Evolutionary conservation across 2,113 vertebrate genomes (phyloP), one percentile per base, ranked within the genome.

Genomic region (Chitala chitala): DNA sequence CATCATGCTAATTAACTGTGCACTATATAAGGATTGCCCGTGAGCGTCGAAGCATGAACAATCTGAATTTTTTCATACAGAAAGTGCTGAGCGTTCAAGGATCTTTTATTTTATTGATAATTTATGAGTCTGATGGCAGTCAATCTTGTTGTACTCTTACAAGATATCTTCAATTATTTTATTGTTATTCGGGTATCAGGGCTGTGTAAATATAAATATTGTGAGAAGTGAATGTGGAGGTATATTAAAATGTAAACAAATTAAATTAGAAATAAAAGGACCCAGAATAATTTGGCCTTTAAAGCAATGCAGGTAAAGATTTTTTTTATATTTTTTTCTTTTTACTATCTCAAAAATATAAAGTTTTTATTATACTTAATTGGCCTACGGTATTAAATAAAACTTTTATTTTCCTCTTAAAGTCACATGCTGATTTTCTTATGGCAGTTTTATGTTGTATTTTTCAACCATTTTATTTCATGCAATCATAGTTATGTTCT

Each of bases 331-430:
- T 53, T 90, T 79, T 87, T 55, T 63, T 61, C 56, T 50, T 84
- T 81, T 88, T 82, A 85, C 85, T 89, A 90, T 88, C 87, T 93
- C 87, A 91, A 90, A 85, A 95, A 94, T 92, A 94, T 87, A 93
- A 89, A 87, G 84, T 80, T 88, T 88, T 90, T 92, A 31, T 48
- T 63, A 50, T 88, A 82, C 86, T 81, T 86, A 78, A 83, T 89
- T 84, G 82, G 82, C 82, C 90, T 89, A 87, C 76, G 85, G 88
- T 84, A 91, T 87, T 91, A 94, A 94, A 92, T 88, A 91, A 89
- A 91, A 73, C 44, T 22, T 64, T 63, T 31, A 91, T 86, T 87
- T 86, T 85, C 7, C n/a, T 79, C 63, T 78, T 86, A 84, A 73
- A 50, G 58, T 73, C 44, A 86, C 91, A 91, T 92, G 91, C 91